Evolutionary conservation across 2,888 invertebrate species (phyloP).

Genomic region (Apamea anceps): DNA sequence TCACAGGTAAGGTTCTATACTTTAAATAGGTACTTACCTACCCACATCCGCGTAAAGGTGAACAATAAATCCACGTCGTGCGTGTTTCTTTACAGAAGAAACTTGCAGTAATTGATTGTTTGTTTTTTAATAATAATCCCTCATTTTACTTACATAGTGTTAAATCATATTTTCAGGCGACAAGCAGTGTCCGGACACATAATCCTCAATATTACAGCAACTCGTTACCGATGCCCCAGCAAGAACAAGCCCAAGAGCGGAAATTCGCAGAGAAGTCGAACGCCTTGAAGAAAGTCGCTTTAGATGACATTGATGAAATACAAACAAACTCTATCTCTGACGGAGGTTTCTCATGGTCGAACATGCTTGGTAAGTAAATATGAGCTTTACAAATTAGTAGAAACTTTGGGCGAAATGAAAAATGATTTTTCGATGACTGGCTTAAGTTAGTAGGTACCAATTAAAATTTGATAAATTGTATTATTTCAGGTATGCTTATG

Average conservation of each 20-base stretch:
- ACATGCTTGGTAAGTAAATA: constrained; percentile 92
- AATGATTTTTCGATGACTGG: background rate
- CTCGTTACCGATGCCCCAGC: constrained; percentile 79
- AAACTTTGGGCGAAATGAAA: background rate
- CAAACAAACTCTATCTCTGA: constrained; percentile 95
- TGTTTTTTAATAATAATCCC: background rate
- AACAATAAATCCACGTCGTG: background rate
- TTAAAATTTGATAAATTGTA: background rate
- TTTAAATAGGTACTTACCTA: constrained; percentile 10
- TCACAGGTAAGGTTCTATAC: constrained; percentile 79
- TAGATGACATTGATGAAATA: constrained; percentile 95
- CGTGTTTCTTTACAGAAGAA: background rate
- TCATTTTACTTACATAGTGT: constrained; percentile 5
- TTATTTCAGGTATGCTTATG: constrained; percentile 90
- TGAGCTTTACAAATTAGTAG: background rate
- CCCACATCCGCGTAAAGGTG: background rate
- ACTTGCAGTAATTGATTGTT: background rate
- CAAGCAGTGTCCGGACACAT: constrained; percentile 87
- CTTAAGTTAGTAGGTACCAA: background rate
- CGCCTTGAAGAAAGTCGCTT: constrained; percentile 95
- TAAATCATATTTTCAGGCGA: constrained; percentile 78
- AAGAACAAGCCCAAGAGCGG: constrained; percentile 90
- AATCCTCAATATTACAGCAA: constrained; percentile 88
- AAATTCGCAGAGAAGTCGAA: constrained; percentile 97
- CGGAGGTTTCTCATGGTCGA: constrained; percentile 96